Evolutionary conservation across 2,888 invertebrate genomes (phyloP).

Genomic region (Eucera pruinosa): DNA sequence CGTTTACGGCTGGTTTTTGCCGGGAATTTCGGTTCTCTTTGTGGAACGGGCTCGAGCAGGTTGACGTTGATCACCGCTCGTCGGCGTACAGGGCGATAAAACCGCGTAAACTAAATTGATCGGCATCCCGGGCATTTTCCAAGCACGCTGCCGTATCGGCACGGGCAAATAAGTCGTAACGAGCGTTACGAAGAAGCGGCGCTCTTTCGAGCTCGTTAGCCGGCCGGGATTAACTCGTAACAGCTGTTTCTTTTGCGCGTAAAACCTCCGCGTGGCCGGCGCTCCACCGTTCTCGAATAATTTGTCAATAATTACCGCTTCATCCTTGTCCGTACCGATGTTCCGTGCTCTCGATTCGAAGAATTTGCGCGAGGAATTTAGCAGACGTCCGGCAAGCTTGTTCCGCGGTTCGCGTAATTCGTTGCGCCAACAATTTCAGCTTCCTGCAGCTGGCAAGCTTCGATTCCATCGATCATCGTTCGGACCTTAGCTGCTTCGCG

Average conservation of each 20-base stretch:
- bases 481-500: too few species aligned
- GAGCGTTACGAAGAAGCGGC: constrained; percentile 72
- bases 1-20: constrained; percentile 11
- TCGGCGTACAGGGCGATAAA: constrained; percentile 21
- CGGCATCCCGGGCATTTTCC: constrained; percentile 23
- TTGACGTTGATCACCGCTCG: constrained; percentile 34
- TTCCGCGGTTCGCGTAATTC: too few species aligned
- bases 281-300: constrained; percentile 39
- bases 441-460: too few species aligned
- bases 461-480: too few species aligned
- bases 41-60: constrained; percentile 2
- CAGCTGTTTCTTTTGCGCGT: constrained; percentile 69
- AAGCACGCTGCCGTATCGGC: constrained; percentile 3
- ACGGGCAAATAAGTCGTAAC: constrained; percentile 49
- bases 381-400: neutral
- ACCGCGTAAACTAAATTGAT: constrained; percentile 8
- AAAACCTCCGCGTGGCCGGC: constrained; percentile 32
- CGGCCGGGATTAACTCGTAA: constrained; percentile 71
- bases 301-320: constrained; percentile 50
- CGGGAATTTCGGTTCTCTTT: constrained; percentile 1
- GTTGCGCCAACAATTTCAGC: too few species aligned
- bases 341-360: neutral
- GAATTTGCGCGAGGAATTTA: neutral
- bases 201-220: constrained; percentile 76
- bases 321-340: constrained; percentile 6